Percentiles rank a stretch among this genome's conserved stretches.
These are phyloP conservation scores for Eciton burchellii DNA, from an alignment of 1,140 invertebrate genomes.

Conservation along the genomic window DNA sequence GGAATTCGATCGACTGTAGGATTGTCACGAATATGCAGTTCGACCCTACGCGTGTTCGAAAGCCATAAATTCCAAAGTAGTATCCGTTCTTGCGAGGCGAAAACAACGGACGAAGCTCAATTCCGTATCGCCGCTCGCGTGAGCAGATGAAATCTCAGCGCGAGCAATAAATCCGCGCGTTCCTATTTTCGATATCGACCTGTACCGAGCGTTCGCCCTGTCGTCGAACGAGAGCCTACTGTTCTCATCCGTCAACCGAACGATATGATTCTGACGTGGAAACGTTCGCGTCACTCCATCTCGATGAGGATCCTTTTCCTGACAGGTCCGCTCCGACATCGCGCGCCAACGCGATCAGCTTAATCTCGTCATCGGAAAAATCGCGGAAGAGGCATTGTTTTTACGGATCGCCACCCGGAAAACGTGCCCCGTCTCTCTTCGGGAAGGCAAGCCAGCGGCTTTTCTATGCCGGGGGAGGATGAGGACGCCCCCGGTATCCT, in stretches of 20 bases:
- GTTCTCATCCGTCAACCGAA: neutral
- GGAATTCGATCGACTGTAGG: neutral
- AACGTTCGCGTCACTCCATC: neutral
- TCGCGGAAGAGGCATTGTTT: conserved; percentile 33
- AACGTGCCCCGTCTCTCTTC: neutral
- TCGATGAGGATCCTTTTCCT: neutral
- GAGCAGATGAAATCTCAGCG: conserved; percentile 23
- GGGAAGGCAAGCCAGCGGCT: conserved; percentile 23
- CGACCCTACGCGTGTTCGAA: neutral
- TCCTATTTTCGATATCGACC: conserved; percentile 25
- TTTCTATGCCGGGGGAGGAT: conserved; percentile 15
- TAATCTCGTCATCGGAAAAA: conserved; percentile 36
- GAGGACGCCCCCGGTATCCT: neutral
- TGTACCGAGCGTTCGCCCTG: neutral
- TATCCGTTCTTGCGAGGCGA: neutral
- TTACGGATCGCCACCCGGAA: conserved; percentile 17
- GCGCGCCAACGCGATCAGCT: conserved; percentile 6
- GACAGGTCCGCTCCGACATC: conserved; percentile 11
- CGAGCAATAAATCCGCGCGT: conserved; percentile 28
- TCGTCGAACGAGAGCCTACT: conserved; percentile 5
- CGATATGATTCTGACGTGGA: conserved; percentile 11
- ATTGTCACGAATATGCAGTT: neutral
- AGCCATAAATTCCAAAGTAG: neutral
- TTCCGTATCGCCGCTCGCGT: neutral
- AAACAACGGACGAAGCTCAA: conserved; percentile 23